These are phyloP conservation scores for Nudaria mundana DNA, from an alignment of 2,888 invertebrate genomes.

Conservation along the genomic window DNA sequence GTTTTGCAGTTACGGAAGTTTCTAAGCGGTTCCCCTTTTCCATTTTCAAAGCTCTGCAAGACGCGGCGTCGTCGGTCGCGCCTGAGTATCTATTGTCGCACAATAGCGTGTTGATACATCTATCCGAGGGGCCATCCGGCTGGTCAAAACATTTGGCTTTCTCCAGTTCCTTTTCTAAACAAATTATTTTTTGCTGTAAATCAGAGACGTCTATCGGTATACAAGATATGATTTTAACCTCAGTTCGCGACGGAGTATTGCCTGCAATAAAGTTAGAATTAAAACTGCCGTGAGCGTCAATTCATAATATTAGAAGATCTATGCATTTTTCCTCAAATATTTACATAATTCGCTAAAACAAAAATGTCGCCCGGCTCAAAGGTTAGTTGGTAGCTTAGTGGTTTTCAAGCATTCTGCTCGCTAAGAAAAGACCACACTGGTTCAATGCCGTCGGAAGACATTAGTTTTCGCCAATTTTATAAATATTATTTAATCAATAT, in stretches of 20 bases:
- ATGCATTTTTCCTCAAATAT: too few relatives aligned
- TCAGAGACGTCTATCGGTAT: slow-evolving; percentile 74
- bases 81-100: background rate
- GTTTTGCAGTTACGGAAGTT: background rate
- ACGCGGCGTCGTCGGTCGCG: slow-evolving; percentile 4
- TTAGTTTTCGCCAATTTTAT: too few relatives aligned
- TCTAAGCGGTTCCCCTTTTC: slow-evolving; percentile 2
- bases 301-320: too few relatives aligned
- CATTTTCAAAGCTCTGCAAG: slow-evolving; percentile 14
- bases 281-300: too few relatives aligned
- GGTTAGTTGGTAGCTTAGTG: too few relatives aligned
- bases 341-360: too few relatives aligned
- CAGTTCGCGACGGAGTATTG: slow-evolving; percentile 67
- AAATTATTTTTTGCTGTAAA: slow-evolving; percentile 60
- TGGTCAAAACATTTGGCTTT: background rate
- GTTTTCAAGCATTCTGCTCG: too few relatives aligned
- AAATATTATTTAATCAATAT: background rate
- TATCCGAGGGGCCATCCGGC: too few relatives aligned
- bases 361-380: too few relatives aligned
- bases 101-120: slow-evolving; percentile 1
- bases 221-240: slow-evolving; percentile 74
- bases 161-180: slow-evolving; percentile 52
- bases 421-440: too few relatives aligned
- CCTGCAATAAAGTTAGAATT: slow-evolving; percentile 53
- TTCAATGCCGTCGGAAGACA: too few relatives aligned